A percentile compares a stretch with the other conserved stretches of the same genome.
These are phyloP conservation scores for Phthorimaea operculella DNA, from an alignment of 1,140 invertebrate species.

Conservation along the genomic window DNA sequence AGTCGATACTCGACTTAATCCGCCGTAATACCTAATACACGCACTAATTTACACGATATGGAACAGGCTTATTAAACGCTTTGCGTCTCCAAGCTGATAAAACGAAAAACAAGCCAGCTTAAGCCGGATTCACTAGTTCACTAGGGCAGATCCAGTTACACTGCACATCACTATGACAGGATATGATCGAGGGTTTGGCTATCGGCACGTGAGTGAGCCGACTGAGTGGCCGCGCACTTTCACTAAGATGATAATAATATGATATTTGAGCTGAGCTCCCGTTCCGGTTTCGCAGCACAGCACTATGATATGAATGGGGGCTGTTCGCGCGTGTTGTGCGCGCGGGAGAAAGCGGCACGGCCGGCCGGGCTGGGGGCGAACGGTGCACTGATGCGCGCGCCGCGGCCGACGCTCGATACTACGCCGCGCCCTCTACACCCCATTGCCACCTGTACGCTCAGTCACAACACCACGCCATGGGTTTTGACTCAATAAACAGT, in stretches of 20 bases:
- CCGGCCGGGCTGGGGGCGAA: slow-evolving; percentile 23
- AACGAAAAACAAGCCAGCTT: too few relatives aligned
- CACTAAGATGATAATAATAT: neutral
- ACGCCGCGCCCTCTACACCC: slow-evolving; percentile 48
- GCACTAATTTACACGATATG: too few relatives aligned
- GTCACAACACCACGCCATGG: slow-evolving; percentile 49
- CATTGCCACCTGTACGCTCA: slow-evolving; percentile 53
- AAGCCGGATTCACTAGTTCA: too few relatives aligned
- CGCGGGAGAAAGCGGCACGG: slow-evolving; percentile 31
- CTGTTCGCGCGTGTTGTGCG: slow-evolving; percentile 30
- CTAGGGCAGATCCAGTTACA: slow-evolving; percentile 11
- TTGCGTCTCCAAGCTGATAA: too few relatives aligned
- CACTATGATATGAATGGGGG: slow-evolving; percentile 20
- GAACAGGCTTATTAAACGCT: too few relatives aligned
- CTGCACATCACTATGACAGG: slow-evolving; percentile 47
- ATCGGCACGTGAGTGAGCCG: neutral
- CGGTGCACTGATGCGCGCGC: slow-evolving; percentile 46
- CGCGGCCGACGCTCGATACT: slow-evolving; percentile 39
- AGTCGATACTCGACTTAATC: too few relatives aligned
- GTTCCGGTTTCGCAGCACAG: slow-evolving; percentile 1
- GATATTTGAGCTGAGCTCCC: too few relatives aligned
- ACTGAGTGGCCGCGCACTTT: neutral
- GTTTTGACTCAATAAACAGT: slow-evolving; percentile 18
- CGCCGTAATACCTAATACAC: too few relatives aligned
- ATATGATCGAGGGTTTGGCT: neutral